Evolutionary conservation across 1,140 invertebrate species (phyloP), one percentile per base, ranked within the genome.

Genomic region (Mamestra configurata): DNA sequence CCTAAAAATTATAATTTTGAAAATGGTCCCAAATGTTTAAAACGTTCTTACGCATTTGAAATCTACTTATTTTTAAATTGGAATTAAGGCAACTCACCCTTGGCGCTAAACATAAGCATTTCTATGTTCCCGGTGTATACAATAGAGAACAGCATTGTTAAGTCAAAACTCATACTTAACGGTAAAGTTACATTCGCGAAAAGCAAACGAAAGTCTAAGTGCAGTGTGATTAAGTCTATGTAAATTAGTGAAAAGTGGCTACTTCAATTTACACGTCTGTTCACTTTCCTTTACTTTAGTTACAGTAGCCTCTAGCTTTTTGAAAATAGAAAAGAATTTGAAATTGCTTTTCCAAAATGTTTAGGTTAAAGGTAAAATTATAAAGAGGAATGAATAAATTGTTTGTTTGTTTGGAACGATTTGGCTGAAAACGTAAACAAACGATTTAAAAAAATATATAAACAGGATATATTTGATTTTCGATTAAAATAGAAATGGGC

Each of bases 181-280:
- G 22, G 53, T 24, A 13, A 5, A 15, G 53, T 27, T 57, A 13
- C 13, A 57, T 57, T 24, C 53, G 53, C 53, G 53, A 57, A 57
- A 27, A 57, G 53, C 53, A 27, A 57, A 57, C 11, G 53, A 4
- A 24, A 27, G 22, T 57, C 13, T 27, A 27, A 57, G 53, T 57
- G 18, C 53, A 24, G 27, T 27, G 53, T 57, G 24, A 57, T 57
- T 57, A 27, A 57, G 53, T 15, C 53, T 57, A 57, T 57, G 53
- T 57, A 24, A 57, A 57, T 57, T 57, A 57, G 53, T 57, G 4
- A 57, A 24, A 57, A 57, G 22, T 24, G 22, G 53, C 53, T 24
- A 57, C 27, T 57, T 57, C 6, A 10, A 57, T 57, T 13, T 18
- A 18, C 8, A 22, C 40, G 10, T 43, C 40, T 53, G 51, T 22